phyloP scores from a whole-genome alignment of 2,797 vertebrate genomes.

The Mico argentatus region DNA sequence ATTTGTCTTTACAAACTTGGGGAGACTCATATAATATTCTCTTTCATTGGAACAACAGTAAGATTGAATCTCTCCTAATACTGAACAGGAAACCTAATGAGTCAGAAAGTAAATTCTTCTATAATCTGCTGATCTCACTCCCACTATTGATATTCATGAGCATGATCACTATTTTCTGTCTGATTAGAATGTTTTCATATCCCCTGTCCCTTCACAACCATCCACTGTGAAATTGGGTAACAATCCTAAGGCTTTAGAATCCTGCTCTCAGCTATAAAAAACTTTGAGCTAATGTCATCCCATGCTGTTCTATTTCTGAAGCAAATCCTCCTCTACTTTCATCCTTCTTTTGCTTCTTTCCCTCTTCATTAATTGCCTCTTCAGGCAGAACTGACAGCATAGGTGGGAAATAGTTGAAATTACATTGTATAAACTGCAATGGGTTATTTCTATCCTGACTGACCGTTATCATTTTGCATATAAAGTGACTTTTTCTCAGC shows the following conservation, averaged over 20 bases:
- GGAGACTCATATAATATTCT: background rate
- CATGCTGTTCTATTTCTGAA: constrained; percentile 38
- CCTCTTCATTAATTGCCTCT: background rate
- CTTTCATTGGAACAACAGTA: background rate
- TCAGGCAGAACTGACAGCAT: background rate
- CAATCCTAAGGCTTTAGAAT: background rate
- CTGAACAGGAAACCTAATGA: background rate
- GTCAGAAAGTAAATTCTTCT: constrained; percentile 20
- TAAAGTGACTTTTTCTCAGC: background rate
- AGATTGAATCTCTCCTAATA: constrained; percentile 3
- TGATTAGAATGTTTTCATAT: constrained; percentile 37
- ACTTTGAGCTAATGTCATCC: background rate
- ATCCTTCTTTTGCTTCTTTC: constrained; percentile 8
- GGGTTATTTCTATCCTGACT: background rate
- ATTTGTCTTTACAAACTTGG: background rate
- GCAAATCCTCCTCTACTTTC: background rate
- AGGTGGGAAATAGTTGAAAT: background rate
- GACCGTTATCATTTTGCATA: background rate
- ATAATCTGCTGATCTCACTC: background rate
- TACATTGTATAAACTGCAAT: background rate
- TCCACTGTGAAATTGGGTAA: background rate
- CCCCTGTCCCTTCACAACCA: background rate
- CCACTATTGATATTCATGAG: background rate
- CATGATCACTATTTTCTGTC: constrained; percentile 4
- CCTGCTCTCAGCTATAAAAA: background rate